phyloP scores from a whole-genome alignment of 2,797 vertebrate species.

The Galago senegalensis region DNA sequence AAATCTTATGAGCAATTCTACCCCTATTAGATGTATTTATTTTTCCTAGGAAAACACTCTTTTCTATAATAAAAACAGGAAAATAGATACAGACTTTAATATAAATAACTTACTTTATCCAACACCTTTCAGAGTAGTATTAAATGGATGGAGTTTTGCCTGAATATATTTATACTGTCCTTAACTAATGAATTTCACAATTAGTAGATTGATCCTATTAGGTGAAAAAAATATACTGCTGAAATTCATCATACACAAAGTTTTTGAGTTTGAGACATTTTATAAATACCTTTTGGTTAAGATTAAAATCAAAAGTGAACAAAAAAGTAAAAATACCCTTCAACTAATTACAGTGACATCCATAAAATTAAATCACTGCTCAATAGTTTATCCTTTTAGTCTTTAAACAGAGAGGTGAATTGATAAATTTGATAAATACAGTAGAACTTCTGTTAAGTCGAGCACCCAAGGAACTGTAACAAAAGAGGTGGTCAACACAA shows the following conservation, averaged over 20 bases:
- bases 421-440: not conserved
- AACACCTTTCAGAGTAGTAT: constrained; percentile 7
- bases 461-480: no score
- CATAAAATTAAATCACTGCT: constrained; percentile 42
- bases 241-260: not conserved
- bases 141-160: not conserved
- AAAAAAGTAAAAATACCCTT: constrained; percentile 47
- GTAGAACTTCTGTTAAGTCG: no score
- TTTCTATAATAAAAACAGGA: not conserved
- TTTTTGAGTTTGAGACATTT: constrained; percentile 44
- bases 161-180: constrained; percentile 18
- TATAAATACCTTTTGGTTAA: not conserved
- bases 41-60: constrained; percentile 8
- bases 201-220: not conserved
- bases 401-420: not conserved
- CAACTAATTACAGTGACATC: constrained; percentile 35
- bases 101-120: constrained; percentile 42
- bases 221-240: constrained; percentile 1
- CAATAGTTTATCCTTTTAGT: not conserved
- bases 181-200: constrained; percentile 1
- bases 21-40: not conserved
- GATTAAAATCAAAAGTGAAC: constrained; percentile 14
- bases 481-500: no score
- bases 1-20: constrained; percentile 27
- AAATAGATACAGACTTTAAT: not conserved